Percentiles rank a stretch among this genome's conserved stretches.
These are phyloP conservation scores for Thecophora atra DNA, from an alignment of 2,888 invertebrate species.

Conservation along the genomic window DNA sequence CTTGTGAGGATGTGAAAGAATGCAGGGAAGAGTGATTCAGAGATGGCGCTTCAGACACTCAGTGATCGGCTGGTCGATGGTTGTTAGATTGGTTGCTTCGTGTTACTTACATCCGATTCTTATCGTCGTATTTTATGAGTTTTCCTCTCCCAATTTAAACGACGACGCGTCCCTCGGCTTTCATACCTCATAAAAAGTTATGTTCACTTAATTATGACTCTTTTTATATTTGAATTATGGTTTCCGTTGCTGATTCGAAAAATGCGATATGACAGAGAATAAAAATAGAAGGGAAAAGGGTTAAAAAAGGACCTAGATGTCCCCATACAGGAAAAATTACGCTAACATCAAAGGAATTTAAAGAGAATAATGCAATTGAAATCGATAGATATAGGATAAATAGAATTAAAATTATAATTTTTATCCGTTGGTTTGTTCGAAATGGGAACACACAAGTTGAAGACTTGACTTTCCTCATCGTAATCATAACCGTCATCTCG, in stretches of 20 bases:
- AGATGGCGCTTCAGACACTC: conserved; percentile 21
- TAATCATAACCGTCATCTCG: neutral
- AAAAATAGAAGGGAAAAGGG: too few relatives aligned
- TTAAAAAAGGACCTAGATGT: too few relatives aligned
- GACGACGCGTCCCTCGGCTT: conserved; percentile 41
- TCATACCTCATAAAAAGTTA: conserved; percentile 18
- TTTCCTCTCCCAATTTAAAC: conserved; percentile 47
- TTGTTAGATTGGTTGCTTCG: conserved; percentile 19
- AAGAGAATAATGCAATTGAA: too few relatives aligned
- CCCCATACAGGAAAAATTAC: too few relatives aligned
- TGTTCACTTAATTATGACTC: conserved; percentile 18
- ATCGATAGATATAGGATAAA: too few relatives aligned
- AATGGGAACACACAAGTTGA: neutral
- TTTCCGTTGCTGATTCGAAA: conserved; percentile 19
- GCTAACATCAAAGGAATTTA: too few relatives aligned
- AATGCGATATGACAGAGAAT: neutral
- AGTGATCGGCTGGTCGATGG: neutral
- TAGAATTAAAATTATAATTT: too few relatives aligned
- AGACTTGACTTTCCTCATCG: neutral
- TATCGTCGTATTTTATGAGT: conserved; percentile 49
- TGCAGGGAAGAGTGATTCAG: neutral
- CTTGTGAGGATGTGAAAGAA: conserved; percentile 31
- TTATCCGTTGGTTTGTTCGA: neutral
- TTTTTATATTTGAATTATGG: conserved; percentile 27
- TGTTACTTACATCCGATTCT: conserved; percentile 47